Conservation (phyloP, 2,797 vertebrate genomes). For the Cirrhinus mrigala region DNA sequence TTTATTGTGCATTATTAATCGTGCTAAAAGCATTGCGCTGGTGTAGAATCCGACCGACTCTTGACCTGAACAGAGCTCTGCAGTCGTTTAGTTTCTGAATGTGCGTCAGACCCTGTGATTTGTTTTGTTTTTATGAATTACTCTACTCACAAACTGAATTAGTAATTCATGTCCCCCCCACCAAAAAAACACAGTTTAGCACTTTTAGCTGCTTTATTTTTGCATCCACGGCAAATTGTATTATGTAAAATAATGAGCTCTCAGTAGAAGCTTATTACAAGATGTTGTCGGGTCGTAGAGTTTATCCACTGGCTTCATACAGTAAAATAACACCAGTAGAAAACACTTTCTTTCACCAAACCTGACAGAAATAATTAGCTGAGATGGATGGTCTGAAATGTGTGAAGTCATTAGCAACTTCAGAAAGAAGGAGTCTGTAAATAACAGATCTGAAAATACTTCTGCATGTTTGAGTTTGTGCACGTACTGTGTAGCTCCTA, state of each 20-base stretch:
- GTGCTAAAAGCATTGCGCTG: background rate
- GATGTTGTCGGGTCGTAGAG: background rate
- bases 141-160: background rate
- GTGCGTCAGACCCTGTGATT: background rate
- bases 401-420: background rate
- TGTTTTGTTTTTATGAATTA: slow-evolving; percentile 4
- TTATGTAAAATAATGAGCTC: background rate
- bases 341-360: background rate
- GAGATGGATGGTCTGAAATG: background rate
- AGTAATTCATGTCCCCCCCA: background rate
- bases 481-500: background rate
- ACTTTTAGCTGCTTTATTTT: background rate
- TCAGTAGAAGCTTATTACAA: background rate
- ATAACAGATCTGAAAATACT: background rate
- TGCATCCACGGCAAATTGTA: background rate
- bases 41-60: background rate
- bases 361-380: slow-evolving; percentile 24
- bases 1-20: background rate
- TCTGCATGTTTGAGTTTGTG: background rate
- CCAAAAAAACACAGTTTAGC: background rate
- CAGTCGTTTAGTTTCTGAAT: background rate
- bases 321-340: background rate
- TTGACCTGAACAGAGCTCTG: background rate
- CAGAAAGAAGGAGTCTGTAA: background rate
- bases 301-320: background rate